phyloP scores from a whole-genome alignment of 92 coral and sea anemone species.

The Hydrozoanthus gracilis region DNA sequence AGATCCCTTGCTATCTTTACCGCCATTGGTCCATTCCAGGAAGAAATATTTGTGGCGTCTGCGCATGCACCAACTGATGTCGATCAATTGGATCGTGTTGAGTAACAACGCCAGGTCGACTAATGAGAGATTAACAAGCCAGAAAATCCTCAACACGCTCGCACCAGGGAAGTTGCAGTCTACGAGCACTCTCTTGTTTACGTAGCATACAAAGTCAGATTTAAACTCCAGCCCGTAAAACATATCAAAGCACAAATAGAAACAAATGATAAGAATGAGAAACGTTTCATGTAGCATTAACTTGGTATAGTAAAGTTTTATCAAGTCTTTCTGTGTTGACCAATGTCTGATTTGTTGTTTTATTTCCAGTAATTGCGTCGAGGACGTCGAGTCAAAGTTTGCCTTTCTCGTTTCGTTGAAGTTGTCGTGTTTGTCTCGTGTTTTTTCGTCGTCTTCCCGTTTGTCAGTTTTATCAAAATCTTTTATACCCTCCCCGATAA shows the following conservation, averaged over 20 bases:
- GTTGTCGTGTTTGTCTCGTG: slow-evolving; percentile 18
- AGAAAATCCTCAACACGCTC: slow-evolving; percentile 58
- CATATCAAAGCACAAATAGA: slow-evolving; percentile 60
- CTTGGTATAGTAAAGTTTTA: slow-evolving; percentile 70
- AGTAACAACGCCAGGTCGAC: slow-evolving; percentile 69
- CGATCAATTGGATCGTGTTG: slow-evolving; percentile 69
- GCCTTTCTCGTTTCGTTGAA: slow-evolving; percentile 15
- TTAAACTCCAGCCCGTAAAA: slow-evolving; percentile 66
- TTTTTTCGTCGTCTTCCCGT: neutral
- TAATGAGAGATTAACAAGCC: slow-evolving; percentile 66
- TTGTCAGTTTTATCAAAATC: slow-evolving; percentile 11
- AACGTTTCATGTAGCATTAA: slow-evolving; percentile 65
- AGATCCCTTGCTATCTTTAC: neutral
- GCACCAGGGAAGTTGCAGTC: slow-evolving; percentile 69
- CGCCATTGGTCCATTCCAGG: slow-evolving; percentile 41
- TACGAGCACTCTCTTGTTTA: slow-evolving; percentile 67
- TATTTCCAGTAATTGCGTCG: slow-evolving; percentile 48
- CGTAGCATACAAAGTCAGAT: slow-evolving; percentile 75
- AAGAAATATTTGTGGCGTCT: slow-evolving; percentile 70
- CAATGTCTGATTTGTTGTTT: slow-evolving; percentile 64
- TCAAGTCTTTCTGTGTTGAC: slow-evolving; percentile 62
- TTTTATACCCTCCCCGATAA: slow-evolving; percentile 55
- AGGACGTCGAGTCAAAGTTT: slow-evolving; percentile 25
- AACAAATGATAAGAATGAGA: slow-evolving; percentile 56
- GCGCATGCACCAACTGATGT: slow-evolving; percentile 73